Conservation (phyloP, 2,113 vertebrate genomes). For the Ciconia stormi region DNA sequence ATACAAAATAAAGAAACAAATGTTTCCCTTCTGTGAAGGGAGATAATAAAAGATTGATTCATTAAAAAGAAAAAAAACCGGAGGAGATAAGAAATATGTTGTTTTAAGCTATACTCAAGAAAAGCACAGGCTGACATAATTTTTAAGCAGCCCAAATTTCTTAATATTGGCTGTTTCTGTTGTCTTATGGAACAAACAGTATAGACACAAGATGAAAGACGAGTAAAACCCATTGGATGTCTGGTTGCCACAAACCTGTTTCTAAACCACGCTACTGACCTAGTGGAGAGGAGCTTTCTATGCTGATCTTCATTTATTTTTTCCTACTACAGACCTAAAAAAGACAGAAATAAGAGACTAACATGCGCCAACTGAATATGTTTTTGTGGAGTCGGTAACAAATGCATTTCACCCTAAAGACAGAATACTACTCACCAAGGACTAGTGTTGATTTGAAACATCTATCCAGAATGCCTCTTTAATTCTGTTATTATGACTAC, state of each 20-base stretch:
- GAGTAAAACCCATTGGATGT: background rate
- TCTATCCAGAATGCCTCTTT: background rate
- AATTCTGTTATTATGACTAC: background rate
- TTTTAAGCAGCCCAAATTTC: background rate
- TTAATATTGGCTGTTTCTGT: background rate
- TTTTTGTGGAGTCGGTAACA: fast-evolving
- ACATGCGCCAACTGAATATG: fast-evolving
- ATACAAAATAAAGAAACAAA: conserved; percentile 53
- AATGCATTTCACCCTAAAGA: background rate
- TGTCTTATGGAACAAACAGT: background rate
- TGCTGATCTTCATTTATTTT: background rate
- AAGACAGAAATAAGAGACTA: background rate
- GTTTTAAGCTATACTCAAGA: background rate
- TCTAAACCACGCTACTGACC: background rate
- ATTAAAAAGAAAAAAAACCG: background rate
- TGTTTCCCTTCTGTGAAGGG: conserved; percentile 22
- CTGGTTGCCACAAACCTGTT: background rate
- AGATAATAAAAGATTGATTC: background rate
- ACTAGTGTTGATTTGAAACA: background rate
- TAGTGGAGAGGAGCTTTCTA: background rate
- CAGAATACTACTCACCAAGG: background rate
- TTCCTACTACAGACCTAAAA: background rate
- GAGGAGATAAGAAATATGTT: background rate
- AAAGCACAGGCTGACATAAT: background rate
- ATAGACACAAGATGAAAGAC: background rate